Percentiles rank a stretch among this genome's conserved stretches.
Evolutionary conservation across 2,888 invertebrate genomes (phyloP).

Genomic region (Acleris sparsana): DNA sequence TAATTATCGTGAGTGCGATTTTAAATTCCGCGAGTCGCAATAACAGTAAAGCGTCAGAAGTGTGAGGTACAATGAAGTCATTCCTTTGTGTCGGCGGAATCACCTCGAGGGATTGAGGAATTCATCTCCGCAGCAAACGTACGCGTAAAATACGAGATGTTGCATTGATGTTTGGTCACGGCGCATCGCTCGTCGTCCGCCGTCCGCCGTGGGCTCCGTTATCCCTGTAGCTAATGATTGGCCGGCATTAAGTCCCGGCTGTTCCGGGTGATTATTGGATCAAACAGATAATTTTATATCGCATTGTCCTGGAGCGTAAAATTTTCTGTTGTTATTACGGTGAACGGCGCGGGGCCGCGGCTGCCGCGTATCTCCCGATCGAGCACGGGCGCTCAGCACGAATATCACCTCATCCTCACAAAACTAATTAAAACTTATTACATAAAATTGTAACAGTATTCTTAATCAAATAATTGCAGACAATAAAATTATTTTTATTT

Average conservation of each 20-base stretch:
- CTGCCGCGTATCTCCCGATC: slow-evolving; percentile 58
- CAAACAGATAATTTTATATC: slow-evolving; percentile 84
- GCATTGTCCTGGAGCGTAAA: slow-evolving; percentile 83
- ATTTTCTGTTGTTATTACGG: slow-evolving; percentile 81
- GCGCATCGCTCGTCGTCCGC: slow-evolving; percentile 45
- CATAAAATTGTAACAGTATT: slow-evolving; percentile 1
- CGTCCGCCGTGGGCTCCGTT: slow-evolving; percentile 78
- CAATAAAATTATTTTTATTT: too few species aligned
- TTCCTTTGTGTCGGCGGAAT: slow-evolving; percentile 68
- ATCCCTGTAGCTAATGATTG: slow-evolving; percentile 84
- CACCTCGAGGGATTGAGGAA: slow-evolving; percentile 65
- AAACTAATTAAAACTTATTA: slow-evolving; percentile 33
- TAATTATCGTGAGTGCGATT: slow-evolving; percentile 40
- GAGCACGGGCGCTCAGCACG: slow-evolving; percentile 61
- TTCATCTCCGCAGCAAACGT: slow-evolving; percentile 49
- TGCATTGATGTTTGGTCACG: slow-evolving; percentile 82
- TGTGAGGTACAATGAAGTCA: slow-evolving; percentile 73
- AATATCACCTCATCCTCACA: slow-evolving; percentile 42
- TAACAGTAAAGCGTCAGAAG: slow-evolving; percentile 59
- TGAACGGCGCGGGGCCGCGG: slow-evolving; percentile 48
- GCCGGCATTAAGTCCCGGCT: slow-evolving; percentile 81
- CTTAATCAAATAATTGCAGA: neutral
- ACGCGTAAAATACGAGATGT: slow-evolving; percentile 58
- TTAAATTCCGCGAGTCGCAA: slow-evolving; percentile 58
- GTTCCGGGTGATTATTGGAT: slow-evolving; percentile 83